Conservation (phyloP, 2,888 invertebrate genomes). For the Microctonus hyperodae region DNA sequence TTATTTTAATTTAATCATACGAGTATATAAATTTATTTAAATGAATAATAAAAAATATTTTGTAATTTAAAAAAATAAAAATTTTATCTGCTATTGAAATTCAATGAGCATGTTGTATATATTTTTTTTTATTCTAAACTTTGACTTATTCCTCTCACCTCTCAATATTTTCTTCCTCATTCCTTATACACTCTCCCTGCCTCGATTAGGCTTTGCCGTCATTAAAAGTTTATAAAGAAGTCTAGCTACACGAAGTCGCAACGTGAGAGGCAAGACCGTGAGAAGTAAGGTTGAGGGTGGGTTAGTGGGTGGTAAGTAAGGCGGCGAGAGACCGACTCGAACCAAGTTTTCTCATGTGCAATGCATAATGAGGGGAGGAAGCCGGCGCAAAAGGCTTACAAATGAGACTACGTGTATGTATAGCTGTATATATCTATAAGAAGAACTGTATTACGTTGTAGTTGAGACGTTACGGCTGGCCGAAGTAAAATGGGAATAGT, state of each 20-base stretch:
- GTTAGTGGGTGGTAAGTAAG: conserved; percentile 23
- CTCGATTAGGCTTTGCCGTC: conserved; percentile 62
- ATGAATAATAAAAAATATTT: not conserved
- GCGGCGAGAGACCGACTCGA: conserved; percentile 46
- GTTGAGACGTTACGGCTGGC: not conserved
- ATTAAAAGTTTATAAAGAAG: conserved; percentile 64
- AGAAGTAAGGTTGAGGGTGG: conserved; percentile 17
- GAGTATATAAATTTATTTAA: not conserved
- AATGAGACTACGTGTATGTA: conserved; percentile 49
- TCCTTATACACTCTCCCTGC: conserved; percentile 24
- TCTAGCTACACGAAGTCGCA: conserved; percentile 50
- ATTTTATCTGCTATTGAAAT: conserved; percentile 46
- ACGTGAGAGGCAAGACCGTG: conserved; percentile 38
- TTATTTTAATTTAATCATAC: too few relatives aligned
- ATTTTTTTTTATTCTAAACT: conserved; percentile 37
- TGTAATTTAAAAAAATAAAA: not conserved
- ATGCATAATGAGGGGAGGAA: conserved; percentile 62
- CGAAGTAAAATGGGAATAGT: not conserved
- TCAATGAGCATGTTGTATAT: conserved; percentile 49
- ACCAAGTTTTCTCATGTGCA: conserved; percentile 63
- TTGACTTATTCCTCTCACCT: conserved; percentile 2
- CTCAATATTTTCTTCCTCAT: conserved; percentile 21
- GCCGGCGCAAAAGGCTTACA: conserved; percentile 60
- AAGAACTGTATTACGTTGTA: conserved; percentile 26
- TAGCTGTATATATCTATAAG: conserved; percentile 19